These are phyloP conservation scores for Auanema freiburgensis DNA, from an alignment of 2,888 invertebrate species.

Conservation along the genomic window DNA sequence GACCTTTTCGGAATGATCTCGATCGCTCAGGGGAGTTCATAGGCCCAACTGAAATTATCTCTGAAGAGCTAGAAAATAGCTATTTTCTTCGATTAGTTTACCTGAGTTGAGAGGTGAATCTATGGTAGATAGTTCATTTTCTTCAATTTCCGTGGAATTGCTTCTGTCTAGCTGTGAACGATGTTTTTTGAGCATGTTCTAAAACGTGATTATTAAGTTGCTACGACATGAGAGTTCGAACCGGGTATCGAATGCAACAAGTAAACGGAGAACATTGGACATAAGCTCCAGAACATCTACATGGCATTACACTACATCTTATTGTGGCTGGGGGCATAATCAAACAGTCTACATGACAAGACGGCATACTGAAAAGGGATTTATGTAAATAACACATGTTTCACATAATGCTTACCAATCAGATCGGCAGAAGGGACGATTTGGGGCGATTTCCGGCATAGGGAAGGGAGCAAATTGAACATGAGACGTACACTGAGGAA, in stretches of 20 bases:
- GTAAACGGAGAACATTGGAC: constrained; percentile 36
- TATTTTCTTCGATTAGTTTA: no score
- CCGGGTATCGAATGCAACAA: constrained; percentile 40
- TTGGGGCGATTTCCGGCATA: constrained; percentile 20
- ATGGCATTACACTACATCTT: constrained; percentile 30
- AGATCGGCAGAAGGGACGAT: constrained; percentile 30
- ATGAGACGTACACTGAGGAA: constrained; percentile 26
- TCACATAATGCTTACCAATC: constrained; percentile 25
- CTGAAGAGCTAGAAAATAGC: no score
- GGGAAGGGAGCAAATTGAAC: constrained; percentile 21
- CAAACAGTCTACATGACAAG: constrained; percentile 43
- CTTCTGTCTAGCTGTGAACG: no score
- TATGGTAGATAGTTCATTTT: no score
- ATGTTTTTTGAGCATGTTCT: no score
- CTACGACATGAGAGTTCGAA: constrained; percentile 4
- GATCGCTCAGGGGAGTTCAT: no score
- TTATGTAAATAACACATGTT: background rate
- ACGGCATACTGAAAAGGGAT: constrained; percentile 33
- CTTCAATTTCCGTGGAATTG: no score
- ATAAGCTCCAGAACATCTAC: constrained; percentile 36
- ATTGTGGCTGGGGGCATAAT: constrained; percentile 39
- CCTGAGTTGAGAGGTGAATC: no score
- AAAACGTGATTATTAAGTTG: no score
- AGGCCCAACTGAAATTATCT: no score
- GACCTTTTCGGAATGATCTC: no score